Base-by-base conservation (phyloP, 2,113 vertebrate species). In the Chionomys nivalis region DNA sequence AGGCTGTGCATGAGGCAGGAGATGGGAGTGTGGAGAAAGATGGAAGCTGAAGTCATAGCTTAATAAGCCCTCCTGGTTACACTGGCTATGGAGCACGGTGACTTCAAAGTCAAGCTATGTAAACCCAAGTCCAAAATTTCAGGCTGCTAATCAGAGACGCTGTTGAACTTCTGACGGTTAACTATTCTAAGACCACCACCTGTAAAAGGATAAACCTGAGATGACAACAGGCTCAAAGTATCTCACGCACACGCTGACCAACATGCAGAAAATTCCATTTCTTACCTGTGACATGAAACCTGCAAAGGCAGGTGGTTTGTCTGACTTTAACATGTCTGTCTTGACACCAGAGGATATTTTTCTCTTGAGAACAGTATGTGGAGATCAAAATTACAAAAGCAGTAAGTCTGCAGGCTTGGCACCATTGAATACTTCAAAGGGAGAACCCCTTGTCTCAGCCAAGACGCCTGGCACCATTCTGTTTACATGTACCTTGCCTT, bases 401-500 rank as follows among this genome's bases (percentile, higher is more conserved):
- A 81, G 72, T 16, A 81, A 85, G 94, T 78, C 23, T 44, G 36
- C n/a, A 33, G 70, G 63, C 24, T 93, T 66, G 83, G 36, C 13
- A 93, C 47, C 55, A 76, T 49, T 28, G 13, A 0, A 39, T 76
- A 78, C 21, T 96, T 92, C 83, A 87, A 96, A 91, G 26, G 44
- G 58, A 75, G 87, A 36, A 65, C 14, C 16, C 28, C n/a, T 65
- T 49, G 11, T 91, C n/a, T 77, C 90, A 81, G 31, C 28, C 52
- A 65, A n/a, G 4, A 11, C 61, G 23, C 65, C 49, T 91, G 33
- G 52, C 73, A 93, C 92, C 61, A 39, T 97, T 68, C 94, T 97
- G 96, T 91, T 95, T 97, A 87, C 83, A 89, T 87, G 63, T 68
- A 90, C 94, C 90, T 98, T 97, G 97, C 97, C 98, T 97, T 97